Percentiles rank a stretch among this genome's conserved stretches.
These are phyloP conservation scores for Cololabis saira DNA, from an alignment of 2,113 vertebrate genomes.

Conservation along the genomic window DNA sequence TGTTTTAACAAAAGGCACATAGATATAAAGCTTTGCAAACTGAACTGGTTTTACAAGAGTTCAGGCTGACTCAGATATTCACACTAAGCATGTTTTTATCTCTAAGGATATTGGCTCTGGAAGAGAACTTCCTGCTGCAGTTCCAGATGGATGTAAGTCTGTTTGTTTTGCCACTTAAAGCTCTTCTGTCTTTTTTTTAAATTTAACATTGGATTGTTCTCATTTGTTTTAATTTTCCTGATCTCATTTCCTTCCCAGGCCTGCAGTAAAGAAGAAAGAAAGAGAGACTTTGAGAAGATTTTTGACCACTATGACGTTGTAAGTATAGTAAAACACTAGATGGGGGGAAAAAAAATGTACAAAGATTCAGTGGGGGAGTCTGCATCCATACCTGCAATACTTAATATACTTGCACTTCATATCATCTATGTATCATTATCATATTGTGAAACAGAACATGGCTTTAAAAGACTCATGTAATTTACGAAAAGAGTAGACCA, in stretches of 20 bases:
- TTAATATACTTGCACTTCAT: too few relatives aligned
- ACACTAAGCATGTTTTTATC: slow-evolving; percentile 5
- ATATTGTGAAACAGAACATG: not conserved
- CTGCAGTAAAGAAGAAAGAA: slow-evolving; percentile 87
- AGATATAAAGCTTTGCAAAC: too few relatives aligned
- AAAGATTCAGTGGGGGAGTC: too few relatives aligned
- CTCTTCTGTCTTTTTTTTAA: not conserved
- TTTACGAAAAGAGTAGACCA: not conserved
- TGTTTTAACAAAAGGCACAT: too few relatives aligned
- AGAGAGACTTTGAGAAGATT: slow-evolving; percentile 94
- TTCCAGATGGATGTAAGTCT: slow-evolving; percentile 94
- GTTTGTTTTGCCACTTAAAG: not conserved
- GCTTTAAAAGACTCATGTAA: not conserved
- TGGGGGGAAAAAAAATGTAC: not conserved
- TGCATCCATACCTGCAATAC: too few relatives aligned
- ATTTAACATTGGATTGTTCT: not conserved
- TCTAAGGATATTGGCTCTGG: slow-evolving; percentile 90
- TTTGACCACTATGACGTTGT: slow-evolving; percentile 96
- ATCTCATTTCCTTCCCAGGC: slow-evolving; percentile 76
- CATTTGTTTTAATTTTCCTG: not conserved
- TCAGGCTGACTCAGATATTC: not conserved
- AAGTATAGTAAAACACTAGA: slow-evolving; percentile 71
- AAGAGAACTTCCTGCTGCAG: slow-evolving; percentile 96
- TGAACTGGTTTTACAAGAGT: not conserved
- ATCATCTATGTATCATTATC: too few relatives aligned